A percentile compares a stretch with the other conserved stretches of the same genome.
phyloP scores from a whole-genome alignment of 2,888 invertebrate genomes.

The Leptothorax acervorum region DNA sequence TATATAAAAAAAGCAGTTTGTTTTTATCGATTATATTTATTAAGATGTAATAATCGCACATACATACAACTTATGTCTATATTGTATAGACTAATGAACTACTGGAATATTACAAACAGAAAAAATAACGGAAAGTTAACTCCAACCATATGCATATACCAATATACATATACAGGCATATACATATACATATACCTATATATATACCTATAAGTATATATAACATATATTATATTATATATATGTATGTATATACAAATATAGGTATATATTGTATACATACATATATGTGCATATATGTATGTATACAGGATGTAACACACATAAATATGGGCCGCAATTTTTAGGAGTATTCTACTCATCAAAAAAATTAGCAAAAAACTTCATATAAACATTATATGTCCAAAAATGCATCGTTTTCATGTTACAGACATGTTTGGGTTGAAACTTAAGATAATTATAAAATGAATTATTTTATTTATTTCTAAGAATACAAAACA shows the following conservation, averaged over 20 bases:
- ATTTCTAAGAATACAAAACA: too few species aligned
- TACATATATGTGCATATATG: conserved; percentile 43
- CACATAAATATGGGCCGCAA: too few species aligned
- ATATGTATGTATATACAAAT: conserved; percentile 31
- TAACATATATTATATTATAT: conserved; percentile 39
- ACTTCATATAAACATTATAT: too few species aligned
- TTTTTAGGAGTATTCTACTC: too few species aligned
- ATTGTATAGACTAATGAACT: conserved; percentile 56
- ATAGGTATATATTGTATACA: not conserved
- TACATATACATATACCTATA: conserved; percentile 44
- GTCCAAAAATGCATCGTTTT: too few species aligned
- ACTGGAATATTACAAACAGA: conserved; percentile 45
- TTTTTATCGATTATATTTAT: conserved; percentile 62
- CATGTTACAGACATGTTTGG: too few species aligned
- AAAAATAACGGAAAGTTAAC: conserved; percentile 48
- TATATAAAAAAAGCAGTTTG: conserved; percentile 48
- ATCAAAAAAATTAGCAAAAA: too few species aligned
- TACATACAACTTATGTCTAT: conserved; percentile 81
- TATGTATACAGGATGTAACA: not conserved
- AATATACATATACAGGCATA: conserved; percentile 25
- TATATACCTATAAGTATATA: conserved; percentile 20
- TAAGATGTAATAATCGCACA: conserved; percentile 79
- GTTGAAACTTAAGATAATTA: too few species aligned
- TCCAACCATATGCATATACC: conserved; percentile 57
- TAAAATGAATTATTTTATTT: too few species aligned